Evolutionary conservation across 2,113 vertebrate genomes (phyloP).

Genomic region (Heterocephalus glaber): DNA sequence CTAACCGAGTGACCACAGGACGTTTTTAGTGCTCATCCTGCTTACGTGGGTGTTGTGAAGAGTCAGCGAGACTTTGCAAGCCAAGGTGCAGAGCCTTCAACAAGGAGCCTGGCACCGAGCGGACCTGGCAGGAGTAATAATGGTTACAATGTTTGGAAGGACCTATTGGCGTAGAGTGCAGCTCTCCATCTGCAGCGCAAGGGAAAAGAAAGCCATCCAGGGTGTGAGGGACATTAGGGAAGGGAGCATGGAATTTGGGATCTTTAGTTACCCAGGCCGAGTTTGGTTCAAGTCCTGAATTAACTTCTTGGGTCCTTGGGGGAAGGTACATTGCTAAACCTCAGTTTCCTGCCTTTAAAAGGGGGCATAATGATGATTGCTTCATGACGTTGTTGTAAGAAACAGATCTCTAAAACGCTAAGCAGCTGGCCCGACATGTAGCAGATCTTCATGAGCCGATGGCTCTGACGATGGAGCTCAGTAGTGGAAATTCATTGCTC

Average conservation of each 20-base stretch:
- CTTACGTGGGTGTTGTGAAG: not conserved
- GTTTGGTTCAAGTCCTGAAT: not conserved
- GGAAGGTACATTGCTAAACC: not conserved
- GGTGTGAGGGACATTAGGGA: not conserved
- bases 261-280: not conserved
- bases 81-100: not conserved
- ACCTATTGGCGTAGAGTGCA: not conserved
- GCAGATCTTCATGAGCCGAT: constrained; percentile 7
- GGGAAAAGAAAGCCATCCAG: not conserved
- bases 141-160: not conserved
- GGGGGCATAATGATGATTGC: not conserved
- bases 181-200: not conserved
- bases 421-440: not conserved
- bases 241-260: not conserved
- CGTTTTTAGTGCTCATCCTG: not conserved
- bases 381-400: not conserved
- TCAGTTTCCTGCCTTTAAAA: not conserved
- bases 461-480: not conserved
- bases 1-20: not conserved
- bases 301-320: not conserved
- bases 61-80: not conserved
- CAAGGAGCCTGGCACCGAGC: not conserved
- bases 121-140: not conserved
- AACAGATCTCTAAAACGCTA: not conserved
- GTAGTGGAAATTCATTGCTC: not conserved